These are phyloP conservation scores for Calosoma granatense DNA, from an alignment of 1,140 invertebrate species.

Conservation along the genomic window DNA sequence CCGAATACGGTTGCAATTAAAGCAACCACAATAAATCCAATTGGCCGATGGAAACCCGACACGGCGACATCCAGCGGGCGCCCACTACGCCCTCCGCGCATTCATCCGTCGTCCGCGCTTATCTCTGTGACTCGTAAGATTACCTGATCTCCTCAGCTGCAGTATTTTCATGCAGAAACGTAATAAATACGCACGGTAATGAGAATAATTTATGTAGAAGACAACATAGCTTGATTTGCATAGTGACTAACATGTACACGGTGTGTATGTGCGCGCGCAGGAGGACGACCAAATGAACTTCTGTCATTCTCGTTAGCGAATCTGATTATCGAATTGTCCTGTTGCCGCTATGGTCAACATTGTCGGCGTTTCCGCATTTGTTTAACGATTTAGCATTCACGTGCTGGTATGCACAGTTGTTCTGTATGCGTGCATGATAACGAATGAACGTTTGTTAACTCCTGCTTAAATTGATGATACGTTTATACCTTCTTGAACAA, in stretches of 20 bases:
- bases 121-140: background rate
- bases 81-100: background rate
- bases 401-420: background rate
- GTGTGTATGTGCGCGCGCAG: too few relatives aligned
- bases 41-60: background rate
- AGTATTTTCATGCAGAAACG: constrained; percentile 17
- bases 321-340: background rate
- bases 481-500: background rate
- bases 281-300: background rate
- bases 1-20: background rate
- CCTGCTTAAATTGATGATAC: background rate
- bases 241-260: constrained; percentile 12
- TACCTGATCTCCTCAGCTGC: background rate
- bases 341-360: background rate
- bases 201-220: constrained; percentile 16
- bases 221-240: constrained; percentile 15
- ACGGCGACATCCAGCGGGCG: background rate
- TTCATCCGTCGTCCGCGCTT: too few relatives aligned
- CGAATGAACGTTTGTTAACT: background rate
- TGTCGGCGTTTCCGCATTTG: background rate
- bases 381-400: background rate
- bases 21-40: background rate
- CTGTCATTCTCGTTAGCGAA: background rate
- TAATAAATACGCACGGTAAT: constrained; percentile 17
- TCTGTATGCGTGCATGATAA: background rate